Percentiles rank a stretch among this genome's conserved stretches.
Conservation (phyloP, 2,797 vertebrate species). For the Poeciliopsis turneri region DNA sequence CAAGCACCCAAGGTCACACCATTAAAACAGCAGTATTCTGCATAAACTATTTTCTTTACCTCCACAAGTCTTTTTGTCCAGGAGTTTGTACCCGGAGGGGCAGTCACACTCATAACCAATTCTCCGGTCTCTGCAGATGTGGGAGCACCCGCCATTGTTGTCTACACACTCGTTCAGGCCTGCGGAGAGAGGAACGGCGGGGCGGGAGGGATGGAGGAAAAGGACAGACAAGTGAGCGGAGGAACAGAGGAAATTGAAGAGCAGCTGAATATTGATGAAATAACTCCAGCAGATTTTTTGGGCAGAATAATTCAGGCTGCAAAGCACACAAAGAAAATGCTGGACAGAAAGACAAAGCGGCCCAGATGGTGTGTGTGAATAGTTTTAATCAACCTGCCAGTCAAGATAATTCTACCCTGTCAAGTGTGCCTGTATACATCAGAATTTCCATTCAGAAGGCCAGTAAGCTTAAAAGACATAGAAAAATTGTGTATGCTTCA, state of each 20-base stretch:
- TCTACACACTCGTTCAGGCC: conserved; percentile 91
- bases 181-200: conserved; percentile 58
- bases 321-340: conserved; percentile 18
- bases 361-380: conserved; percentile 2
- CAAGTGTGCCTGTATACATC: conserved; percentile 7
- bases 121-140: conserved; percentile 92
- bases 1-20: neutral
- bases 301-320: conserved; percentile 13
- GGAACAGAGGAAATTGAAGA: conserved; percentile 2
- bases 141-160: conserved; percentile 96
- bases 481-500: neutral
- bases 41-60: conserved; percentile 78
- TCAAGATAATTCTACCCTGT: conserved; percentile 27
- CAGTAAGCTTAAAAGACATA: conserved; percentile 5
- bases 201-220: conserved; percentile 5
- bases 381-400: conserved; percentile 37
- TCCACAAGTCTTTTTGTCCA: conserved; percentile 97
- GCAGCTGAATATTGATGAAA: conserved; percentile 34
- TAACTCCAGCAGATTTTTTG: conserved; percentile 22
- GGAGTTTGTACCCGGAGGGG: conserved; percentile 91
- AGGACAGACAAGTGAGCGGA: conserved; percentile 5
- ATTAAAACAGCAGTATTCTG: neutral
- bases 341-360: conserved; percentile 23
- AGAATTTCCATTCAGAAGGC: conserved; percentile 1
- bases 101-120: conserved; percentile 95